Conservation (phyloP, 2,113 vertebrate species). For the Synchiropus splendidus region DNA sequence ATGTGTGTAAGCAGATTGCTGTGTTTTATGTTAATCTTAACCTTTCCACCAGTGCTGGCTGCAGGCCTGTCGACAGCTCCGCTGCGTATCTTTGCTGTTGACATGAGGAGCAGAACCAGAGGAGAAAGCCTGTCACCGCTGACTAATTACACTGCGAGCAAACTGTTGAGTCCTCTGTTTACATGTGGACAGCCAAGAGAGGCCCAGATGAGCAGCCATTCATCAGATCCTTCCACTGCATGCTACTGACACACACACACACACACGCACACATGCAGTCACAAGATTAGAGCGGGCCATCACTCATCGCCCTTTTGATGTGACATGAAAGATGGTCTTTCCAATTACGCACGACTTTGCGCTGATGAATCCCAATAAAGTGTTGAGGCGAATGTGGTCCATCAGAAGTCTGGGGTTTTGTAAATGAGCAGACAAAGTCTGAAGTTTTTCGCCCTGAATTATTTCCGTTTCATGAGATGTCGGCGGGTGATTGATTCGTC, state of each 20-base stretch:
- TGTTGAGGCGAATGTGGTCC: conserved; percentile 33
- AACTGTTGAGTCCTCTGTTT: conserved; percentile 61
- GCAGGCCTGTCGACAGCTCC: conserved; percentile 54
- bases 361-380: conserved; percentile 49
- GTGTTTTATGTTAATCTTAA: conserved; percentile 62
- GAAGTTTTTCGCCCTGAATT: no score
- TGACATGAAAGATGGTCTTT: conserved; percentile 46
- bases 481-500: no score
- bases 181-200: conserved; percentile 53
- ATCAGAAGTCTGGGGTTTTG: conserved; percentile 28
- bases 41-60: conserved; percentile 49
- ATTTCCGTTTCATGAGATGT: conserved; percentile 2
- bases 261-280: conserved; percentile 19
- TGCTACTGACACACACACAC: conserved; percentile 23
- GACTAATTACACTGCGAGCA: conserved; percentile 58
- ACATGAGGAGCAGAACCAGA: conserved; percentile 36
- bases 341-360: conserved; percentile 46
- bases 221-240: conserved; percentile 48
- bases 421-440: no score
- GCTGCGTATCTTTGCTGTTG: conserved; percentile 46
- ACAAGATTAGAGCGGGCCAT: conserved; percentile 47
- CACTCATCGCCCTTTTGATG: conserved; percentile 49
- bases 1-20: conserved; percentile 44
- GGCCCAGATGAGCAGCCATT: conserved; percentile 52
- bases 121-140: conserved; percentile 49